Evolutionary conservation across 1,140 invertebrate genomes (phyloP).

Genomic region (Drosophila ohnishii): DNA sequence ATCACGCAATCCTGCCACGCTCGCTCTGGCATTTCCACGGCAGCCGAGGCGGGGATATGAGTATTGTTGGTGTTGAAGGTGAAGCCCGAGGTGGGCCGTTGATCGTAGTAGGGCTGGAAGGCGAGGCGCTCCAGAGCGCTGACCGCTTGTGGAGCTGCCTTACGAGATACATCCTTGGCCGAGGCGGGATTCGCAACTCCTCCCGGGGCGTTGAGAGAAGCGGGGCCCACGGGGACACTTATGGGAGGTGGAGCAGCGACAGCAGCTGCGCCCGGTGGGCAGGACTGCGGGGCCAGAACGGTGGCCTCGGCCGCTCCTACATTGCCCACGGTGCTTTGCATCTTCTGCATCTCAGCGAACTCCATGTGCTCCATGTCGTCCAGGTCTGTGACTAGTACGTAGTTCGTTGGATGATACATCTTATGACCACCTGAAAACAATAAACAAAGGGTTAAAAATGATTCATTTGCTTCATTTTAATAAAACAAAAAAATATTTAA

Average conservation of each 20-base stretch:
- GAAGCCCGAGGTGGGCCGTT: slow-evolving; percentile 78
- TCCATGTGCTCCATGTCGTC: slow-evolving; percentile 86
- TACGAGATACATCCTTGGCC: slow-evolving; percentile 45
- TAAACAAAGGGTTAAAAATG: background rate
- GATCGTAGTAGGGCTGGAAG: slow-evolving; percentile 79
- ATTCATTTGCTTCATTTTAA: background rate
- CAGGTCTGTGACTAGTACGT: slow-evolving; percentile 95
- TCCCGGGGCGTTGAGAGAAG: slow-evolving; percentile 8
- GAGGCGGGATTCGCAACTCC: slow-evolving; percentile 6
- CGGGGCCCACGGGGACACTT: slow-evolving; percentile 33
- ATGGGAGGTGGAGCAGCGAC: slow-evolving; percentile 14
- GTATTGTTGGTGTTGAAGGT: slow-evolving; percentile 82
- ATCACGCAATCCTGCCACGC: slow-evolving; percentile 90
- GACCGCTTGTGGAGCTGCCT: slow-evolving; percentile 55
- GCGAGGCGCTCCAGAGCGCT: slow-evolving; percentile 69
- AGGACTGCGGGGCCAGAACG: slow-evolving; percentile 64
- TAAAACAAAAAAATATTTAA: no score
- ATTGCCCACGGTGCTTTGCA: slow-evolving; percentile 30
- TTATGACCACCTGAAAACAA: slow-evolving; percentile 89
- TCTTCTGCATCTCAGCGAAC: slow-evolving; percentile 65
- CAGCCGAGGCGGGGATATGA: slow-evolving; percentile 83
- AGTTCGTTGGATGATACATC: slow-evolving; percentile 97
- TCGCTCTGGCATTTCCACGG: slow-evolving; percentile 88
- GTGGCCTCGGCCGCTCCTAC: slow-evolving; percentile 53
- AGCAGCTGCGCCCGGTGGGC: slow-evolving; percentile 31